Conservation (phyloP, 2,113 vertebrate genomes). For the Sorex fumeus region DNA sequence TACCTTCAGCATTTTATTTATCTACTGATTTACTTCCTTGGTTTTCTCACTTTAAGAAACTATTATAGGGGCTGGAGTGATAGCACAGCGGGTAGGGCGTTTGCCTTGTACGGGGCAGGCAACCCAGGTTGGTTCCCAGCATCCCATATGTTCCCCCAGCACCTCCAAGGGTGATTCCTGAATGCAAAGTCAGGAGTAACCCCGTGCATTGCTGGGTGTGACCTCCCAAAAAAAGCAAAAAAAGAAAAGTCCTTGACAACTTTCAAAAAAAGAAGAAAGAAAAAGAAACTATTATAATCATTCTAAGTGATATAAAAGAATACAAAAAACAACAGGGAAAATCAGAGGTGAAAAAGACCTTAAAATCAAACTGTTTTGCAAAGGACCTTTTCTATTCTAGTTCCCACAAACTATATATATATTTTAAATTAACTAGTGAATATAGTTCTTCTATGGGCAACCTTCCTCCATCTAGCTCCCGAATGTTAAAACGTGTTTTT, state of each 20-base stretch:
- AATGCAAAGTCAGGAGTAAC: no score
- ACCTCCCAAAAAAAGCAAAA: no score
- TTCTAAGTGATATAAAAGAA: background rate
- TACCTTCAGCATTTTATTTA: constrained; percentile 39
- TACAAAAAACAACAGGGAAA: constrained; percentile 24
- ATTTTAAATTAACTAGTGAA: constrained; percentile 25
- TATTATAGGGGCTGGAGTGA: background rate
- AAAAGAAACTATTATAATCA: background rate
- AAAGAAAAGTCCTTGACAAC: no score
- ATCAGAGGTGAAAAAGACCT: constrained; percentile 44
- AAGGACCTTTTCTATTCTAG: constrained; percentile 6
- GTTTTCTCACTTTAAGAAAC: constrained; percentile 38
- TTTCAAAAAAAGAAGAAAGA: no score
- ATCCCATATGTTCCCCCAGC: no score
- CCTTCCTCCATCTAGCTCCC: background rate
- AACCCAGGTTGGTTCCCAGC: no score
- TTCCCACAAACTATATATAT: background rate
- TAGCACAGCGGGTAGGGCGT: no score
- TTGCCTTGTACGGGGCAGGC: no score
- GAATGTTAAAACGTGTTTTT: constrained; percentile 10
- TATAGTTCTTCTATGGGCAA: background rate
- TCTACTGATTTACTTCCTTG: constrained; percentile 9
- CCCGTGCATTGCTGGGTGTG: no score
- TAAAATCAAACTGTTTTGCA: constrained; percentile 51
- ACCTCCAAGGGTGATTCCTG: no score